A percentile compares a stretch with the other conserved stretches of the same genome.
These are phyloP conservation scores for Acridotheres tristis DNA, from an alignment of 2,797 vertebrate genomes.

Conservation along the genomic window DNA sequence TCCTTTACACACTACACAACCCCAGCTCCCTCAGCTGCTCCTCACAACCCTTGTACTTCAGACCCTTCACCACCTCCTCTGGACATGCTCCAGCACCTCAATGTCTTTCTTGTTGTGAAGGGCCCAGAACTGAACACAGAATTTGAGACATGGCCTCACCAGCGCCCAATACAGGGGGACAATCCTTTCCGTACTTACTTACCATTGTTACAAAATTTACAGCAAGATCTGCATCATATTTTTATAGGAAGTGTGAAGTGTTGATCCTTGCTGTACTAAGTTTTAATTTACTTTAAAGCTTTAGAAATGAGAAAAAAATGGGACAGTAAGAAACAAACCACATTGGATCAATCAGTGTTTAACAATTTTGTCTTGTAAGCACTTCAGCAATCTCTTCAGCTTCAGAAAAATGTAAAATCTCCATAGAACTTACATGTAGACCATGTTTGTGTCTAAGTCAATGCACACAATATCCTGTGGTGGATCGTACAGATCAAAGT, in stretches of 20 bases:
- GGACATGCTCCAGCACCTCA: neutral
- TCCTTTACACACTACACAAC: neutral
- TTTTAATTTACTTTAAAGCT: neutral
- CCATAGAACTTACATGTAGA: constrained; percentile 88
- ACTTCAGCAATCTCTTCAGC: neutral
- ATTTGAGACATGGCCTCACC: neutral
- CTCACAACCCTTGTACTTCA: neutral
- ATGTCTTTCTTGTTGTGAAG: neutral
- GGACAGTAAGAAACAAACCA: neutral
- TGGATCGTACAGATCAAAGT: constrained; percentile 97
- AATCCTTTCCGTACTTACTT: neutral
- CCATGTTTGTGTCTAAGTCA: constrained; percentile 97
- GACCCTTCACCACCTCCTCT: neutral
- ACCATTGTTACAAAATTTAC: neutral
- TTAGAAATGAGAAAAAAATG: neutral
- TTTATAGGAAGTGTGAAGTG: neutral
- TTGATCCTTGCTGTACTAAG: neutral
- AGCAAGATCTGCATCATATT: neutral
- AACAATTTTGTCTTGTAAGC: neutral
- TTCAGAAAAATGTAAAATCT: constrained; percentile 23
- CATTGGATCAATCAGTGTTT: neutral
- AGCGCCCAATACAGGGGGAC: neutral
- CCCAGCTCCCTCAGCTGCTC: neutral
- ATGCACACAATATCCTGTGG: constrained; percentile 96
- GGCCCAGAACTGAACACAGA: neutral